Base-by-base conservation (phyloP, 2,797 vertebrate species). In the Molossus alvarezi region DNA sequence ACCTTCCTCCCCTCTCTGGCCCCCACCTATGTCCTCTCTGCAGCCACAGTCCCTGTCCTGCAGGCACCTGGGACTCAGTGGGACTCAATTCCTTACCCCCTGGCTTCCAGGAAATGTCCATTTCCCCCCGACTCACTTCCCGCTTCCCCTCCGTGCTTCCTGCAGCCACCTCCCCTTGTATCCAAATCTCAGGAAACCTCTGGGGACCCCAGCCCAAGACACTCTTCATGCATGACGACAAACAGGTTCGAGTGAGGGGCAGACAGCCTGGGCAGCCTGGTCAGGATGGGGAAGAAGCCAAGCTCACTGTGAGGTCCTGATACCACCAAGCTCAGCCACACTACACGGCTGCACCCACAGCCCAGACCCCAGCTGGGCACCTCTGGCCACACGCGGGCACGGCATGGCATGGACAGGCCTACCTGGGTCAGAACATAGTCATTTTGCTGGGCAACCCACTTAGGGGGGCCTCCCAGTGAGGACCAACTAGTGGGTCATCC, bases 401-500 rank as follows among this genome's bases (percentile, higher is more conserved):
- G 0, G 60, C 33, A 29, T 1, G 0, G 60, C 15, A 8, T 0
- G 6, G 58, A 51, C 33, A 64, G 57, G 55, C 27, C 5, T 4
- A 60, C 33, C 71, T 17, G 20, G 77, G 64, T 62, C 64, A 72
- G 75, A 23, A 25, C 1, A 12, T 17, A 11, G 37, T 60, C 45
- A 23, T 5, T 13, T 23, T 29, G 41, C n/a, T 17, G 27, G 53
- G 80, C 71, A 80, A 88, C 37, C 29, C 62, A 72, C 48, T 41
- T n/a, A 14, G 57, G 12, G 0, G 21, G 57, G 81, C 75, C 29
- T 21, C 18, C 57, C 12, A 29, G 14, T 2, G 27, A 75, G 29
- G 45, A 17, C 51, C 41, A 33, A 33, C 33, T 33, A 33, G 2
- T 0, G 45, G 17, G 14, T 37, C 45, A 6, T 23, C 60, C 41